A percentile compares a stretch with the other conserved stretches of the same genome.
phyloP scores from a whole-genome alignment of 1,140 invertebrate genomes.

The Sycophila sp. region DNA sequence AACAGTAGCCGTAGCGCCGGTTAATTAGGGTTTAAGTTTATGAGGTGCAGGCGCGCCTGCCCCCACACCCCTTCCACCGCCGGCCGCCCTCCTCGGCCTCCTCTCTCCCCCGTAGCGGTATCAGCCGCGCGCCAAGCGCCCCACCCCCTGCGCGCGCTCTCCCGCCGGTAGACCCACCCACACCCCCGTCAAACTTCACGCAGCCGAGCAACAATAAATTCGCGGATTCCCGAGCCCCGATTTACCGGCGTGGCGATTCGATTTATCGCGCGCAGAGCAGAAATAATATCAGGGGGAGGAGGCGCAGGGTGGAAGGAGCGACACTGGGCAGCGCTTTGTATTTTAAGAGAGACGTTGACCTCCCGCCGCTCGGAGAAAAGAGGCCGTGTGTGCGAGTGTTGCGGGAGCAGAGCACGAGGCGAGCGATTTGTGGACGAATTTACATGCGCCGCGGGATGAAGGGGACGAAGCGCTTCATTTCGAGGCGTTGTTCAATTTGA shows the following conservation, averaged over 20 bases:
- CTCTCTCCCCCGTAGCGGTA: background rate
- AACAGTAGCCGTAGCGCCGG: conserved; percentile 67
- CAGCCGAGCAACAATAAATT: conserved; percentile 37
- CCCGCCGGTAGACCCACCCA: conserved; percentile 35
- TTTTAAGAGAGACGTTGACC: conserved; percentile 36
- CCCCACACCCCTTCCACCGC: conserved; percentile 46
- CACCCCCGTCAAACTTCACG: conserved; percentile 57
- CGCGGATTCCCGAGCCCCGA: background rate
- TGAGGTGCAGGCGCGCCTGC: conserved; percentile 66
- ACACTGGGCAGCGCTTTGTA: background rate
- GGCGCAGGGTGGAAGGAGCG: background rate
- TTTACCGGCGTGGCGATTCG: conserved; percentile 15
- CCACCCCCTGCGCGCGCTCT: conserved; percentile 41
- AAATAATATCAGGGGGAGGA: conserved; percentile 22
- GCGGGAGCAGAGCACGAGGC: conserved; percentile 9
- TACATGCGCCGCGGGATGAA: conserved; percentile 25
- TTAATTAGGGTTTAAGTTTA: conserved; percentile 69
- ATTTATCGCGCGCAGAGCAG: conserved; percentile 17
- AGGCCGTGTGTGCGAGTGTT: background rate
- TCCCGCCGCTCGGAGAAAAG: conserved; percentile 22
- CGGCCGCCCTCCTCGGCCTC: background rate
- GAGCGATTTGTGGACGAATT: conserved; percentile 23
- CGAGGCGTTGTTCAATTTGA: background rate
- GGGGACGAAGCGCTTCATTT: background rate
- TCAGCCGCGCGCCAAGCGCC: background rate